Evolutionary conservation across 2,888 invertebrate species (phyloP), one percentile per base, ranked within the genome.

Genomic region (Suillia variegata): DNA sequence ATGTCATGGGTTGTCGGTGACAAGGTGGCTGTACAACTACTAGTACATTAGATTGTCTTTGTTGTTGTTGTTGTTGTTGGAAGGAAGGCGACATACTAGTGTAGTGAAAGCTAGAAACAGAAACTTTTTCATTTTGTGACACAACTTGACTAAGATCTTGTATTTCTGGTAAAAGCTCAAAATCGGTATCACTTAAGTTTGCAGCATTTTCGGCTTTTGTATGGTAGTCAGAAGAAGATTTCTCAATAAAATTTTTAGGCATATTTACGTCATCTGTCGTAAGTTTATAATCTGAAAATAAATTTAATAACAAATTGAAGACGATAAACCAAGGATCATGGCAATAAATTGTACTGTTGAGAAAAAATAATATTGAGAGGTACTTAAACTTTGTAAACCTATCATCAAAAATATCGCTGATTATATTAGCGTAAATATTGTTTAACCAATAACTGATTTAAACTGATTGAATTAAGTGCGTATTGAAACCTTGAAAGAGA

Each of bases 241-340:
- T n/a, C n/a, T n/a, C 38, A 12, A 13, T 17, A 6, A 17, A 13
- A 17, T 45, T 58, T 49, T 62, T n/a, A n/a, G n/a, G n/a, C n/a
- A n/a, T n/a, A n/a, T n/a, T n/a, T n/a, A n/a, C 59, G 33, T 45
- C 50, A 21, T 45, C 50, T 8, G 49, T 49, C n/a, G 20, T 33
- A 21, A 56, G 38, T 21, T 34, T 54, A 55, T 47, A 34, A 59
- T 58, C 64, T 63, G 62, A 62, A 62, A 59, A 48, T 33, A 31
- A 50, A n/a, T n/a, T n/a, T n/a, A n/a, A n/a, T n/a, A n/a, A n/a
- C n/a, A n/a, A n/a, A n/a, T n/a, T n/a, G n/a, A n/a, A n/a, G n/a
- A n/a, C n/a, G n/a, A n/a, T n/a, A n/a, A n/a, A n/a, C n/a, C n/a
- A n/a, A n/a, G n/a, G n/a, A n/a, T n/a, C n/a, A n/a, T n/a, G n/a